A percentile compares a stretch with the other conserved stretches of the same genome.
Conservation (phyloP, 2,888 invertebrate genomes). For the Endotricha flammealis region DNA sequence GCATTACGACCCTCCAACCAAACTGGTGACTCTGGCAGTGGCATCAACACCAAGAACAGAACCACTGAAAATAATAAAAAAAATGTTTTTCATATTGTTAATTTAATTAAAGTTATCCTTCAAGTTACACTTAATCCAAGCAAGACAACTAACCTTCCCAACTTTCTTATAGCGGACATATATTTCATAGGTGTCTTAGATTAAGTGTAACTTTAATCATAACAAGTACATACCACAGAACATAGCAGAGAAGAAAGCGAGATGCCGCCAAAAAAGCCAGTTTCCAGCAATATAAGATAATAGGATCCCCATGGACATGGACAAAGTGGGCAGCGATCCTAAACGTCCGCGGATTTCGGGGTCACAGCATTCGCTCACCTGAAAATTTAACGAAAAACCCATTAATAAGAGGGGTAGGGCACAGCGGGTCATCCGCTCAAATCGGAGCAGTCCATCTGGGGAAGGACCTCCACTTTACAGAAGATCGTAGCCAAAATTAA, state of each 20-base stretch:
- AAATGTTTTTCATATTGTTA: background rate
- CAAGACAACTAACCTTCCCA: too few relatives aligned
- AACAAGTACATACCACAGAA: slow-evolving; percentile 66
- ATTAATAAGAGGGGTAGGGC: too few relatives aligned
- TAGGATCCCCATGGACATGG: slow-evolving; percentile 81
- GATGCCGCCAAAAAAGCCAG: slow-evolving; percentile 76
- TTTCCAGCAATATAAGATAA: slow-evolving; percentile 78
- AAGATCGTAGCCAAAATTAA: too few relatives aligned
- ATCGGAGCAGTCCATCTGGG: too few relatives aligned
- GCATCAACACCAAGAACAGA: slow-evolving; percentile 67
- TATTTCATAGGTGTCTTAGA: too few relatives aligned
- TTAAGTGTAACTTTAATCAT: too few relatives aligned
- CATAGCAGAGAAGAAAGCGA: slow-evolving; percentile 74
- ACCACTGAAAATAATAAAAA: slow-evolving; percentile 41
- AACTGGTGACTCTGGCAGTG: slow-evolving; percentile 82
- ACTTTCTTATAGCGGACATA: too few relatives aligned
- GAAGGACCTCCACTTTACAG: too few relatives aligned
- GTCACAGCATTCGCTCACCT: slow-evolving; percentile 81
- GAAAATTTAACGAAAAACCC: too few relatives aligned
- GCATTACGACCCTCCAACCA: slow-evolving; percentile 69
- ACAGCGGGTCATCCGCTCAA: too few relatives aligned
- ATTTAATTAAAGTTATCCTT: too few relatives aligned
- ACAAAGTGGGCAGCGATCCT: slow-evolving; percentile 81
- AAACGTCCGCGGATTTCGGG: slow-evolving; percentile 80
- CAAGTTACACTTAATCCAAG: too few relatives aligned